phyloP scores from a whole-genome alignment of 1,140 invertebrate species.

The Pemphigus obesinymphae region DNA sequence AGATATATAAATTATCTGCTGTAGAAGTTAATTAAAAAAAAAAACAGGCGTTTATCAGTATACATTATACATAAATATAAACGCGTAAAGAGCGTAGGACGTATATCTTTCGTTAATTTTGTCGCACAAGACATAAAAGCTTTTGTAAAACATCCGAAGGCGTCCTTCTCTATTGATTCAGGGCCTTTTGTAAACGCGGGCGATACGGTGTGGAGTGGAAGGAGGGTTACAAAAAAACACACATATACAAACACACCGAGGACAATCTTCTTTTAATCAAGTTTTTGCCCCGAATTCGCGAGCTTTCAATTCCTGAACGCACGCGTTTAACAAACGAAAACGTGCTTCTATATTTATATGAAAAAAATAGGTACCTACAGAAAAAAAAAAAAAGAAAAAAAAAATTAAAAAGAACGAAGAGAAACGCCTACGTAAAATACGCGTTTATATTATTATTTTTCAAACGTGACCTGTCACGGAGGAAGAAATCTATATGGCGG shows the following conservation, averaged over 20 bases:
- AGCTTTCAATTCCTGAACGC: not conserved
- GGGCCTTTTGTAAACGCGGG: not conserved
- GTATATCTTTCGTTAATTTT: constrained; percentile 17
- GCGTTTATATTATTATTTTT: too few species aligned
- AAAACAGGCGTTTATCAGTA: not conserved
- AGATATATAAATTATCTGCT: too few species aligned
- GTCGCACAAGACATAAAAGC: constrained; percentile 28
- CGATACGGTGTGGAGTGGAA: too few species aligned
- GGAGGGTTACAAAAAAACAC: not conserved
- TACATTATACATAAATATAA: not conserved
- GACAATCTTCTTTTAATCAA: constrained; percentile 27
- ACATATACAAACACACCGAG: not conserved
- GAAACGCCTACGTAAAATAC: not conserved
- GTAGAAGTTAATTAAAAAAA: constrained; percentile 16
- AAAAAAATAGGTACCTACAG: not conserved
- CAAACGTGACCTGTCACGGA: not conserved
- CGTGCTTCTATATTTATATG: not conserved
- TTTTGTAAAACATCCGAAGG: not conserved
- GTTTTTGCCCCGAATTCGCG: not conserved
- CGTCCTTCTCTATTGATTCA: constrained; percentile 19
- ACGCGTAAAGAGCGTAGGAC: not conserved
- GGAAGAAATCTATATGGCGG: too few species aligned
- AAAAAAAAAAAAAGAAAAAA: not conserved
- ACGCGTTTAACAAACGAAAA: not conserved
- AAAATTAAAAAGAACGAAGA: not conserved